A percentile compares a stretch with the other conserved stretches of the same genome.
phyloP scores from a whole-genome alignment of 2,113 vertebrate genomes.

The Spheniscus mendiculus region DNA sequence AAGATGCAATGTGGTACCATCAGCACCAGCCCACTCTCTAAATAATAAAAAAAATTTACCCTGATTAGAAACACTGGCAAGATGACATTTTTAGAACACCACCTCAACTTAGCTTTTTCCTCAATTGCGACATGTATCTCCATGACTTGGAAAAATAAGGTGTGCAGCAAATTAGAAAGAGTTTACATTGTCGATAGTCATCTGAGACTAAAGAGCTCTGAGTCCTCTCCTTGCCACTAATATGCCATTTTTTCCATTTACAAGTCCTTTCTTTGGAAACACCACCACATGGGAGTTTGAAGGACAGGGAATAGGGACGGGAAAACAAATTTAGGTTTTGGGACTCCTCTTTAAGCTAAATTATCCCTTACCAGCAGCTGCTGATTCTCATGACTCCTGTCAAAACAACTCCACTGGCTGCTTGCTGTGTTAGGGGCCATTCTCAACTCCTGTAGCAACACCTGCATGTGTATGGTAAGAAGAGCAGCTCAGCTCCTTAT shows the following conservation, averaged over 20 bases:
- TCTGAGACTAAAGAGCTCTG: neutral
- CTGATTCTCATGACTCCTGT: neutral
- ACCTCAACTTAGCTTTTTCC: neutral
- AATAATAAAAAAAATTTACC: neutral
- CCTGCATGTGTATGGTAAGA: rapidly evolving
- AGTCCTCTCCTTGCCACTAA: neutral
- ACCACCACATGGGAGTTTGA: neutral
- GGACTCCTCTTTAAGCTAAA: neutral
- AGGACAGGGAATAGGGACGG: neutral
- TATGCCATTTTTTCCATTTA: neutral
- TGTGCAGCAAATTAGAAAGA: neutral
- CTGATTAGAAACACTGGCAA: neutral
- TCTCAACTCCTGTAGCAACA: neutral
- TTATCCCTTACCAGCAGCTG: neutral
- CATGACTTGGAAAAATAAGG: neutral
- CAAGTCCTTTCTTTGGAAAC: neutral
- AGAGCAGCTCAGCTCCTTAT: neutral
- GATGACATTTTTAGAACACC: neutral
- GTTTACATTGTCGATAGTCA: neutral
- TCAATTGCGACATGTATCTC: neutral
- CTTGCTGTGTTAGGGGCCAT: neutral
- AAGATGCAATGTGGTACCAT: neutral
- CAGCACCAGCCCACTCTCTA: neutral
- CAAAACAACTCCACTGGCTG: neutral
- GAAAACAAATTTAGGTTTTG: neutral